Percentiles rank a stretch among this genome's conserved stretches.
Conservation (phyloP, 2,888 invertebrate genomes). For the Drosophila meridiana region DNA sequence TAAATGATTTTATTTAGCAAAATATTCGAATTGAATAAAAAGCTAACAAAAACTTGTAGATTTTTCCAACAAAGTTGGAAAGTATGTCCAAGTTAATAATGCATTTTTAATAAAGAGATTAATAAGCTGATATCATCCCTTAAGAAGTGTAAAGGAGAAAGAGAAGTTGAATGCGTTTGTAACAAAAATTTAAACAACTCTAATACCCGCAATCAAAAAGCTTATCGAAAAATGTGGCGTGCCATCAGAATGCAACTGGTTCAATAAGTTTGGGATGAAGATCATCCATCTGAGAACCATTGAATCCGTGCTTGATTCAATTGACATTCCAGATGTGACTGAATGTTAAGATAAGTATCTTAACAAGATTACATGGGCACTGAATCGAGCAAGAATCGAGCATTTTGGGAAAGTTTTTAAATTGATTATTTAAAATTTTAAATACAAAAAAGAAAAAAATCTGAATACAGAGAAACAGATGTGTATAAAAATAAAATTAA, state of each 20-base stretch:
- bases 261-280: not conserved
- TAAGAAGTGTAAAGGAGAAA: not conserved
- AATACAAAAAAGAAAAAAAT: no score
- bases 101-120: not conserved
- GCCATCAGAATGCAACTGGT: not conserved
- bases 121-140: accelerated
- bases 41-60: not conserved
- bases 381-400: not conserved
- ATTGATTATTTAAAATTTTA: not conserved
- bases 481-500: no score
- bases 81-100: not conserved
- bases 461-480: no score
- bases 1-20: no score
- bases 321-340: not conserved
- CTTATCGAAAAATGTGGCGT: not conserved
- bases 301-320: not conserved
- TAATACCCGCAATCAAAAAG: not conserved
- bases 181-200: no score
- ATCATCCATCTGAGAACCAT: not conserved
- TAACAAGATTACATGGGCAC: not conserved
- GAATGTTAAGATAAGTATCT: not conserved
- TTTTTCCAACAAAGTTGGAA: not conserved
- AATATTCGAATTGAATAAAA: not conserved
- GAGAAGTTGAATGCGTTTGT: not conserved
- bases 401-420: not conserved